A percentile compares a stretch with the other conserved stretches of the same genome.
Conservation (phyloP, 2,797 vertebrate genomes). For the Cuniculus paca region DNA sequence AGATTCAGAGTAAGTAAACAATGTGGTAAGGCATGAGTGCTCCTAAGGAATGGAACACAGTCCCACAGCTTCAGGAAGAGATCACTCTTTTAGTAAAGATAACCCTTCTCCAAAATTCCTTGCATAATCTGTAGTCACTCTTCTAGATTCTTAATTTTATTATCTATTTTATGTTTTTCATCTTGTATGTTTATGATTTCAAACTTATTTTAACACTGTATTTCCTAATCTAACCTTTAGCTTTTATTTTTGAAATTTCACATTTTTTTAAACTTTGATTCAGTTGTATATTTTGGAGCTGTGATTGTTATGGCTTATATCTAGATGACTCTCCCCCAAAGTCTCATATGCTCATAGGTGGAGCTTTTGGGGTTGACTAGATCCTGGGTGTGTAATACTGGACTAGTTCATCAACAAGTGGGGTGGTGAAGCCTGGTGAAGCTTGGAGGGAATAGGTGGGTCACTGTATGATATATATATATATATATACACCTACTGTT, state of each 20-base stretch:
- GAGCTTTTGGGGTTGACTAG: background rate
- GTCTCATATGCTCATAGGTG: background rate
- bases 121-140: background rate
- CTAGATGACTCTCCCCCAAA: background rate
- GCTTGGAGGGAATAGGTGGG: background rate
- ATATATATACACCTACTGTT: too few relatives aligned
- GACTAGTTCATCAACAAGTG: background rate
- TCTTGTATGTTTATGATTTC: background rate
- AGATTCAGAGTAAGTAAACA: background rate
- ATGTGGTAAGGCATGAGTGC: background rate
- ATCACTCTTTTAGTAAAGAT: background rate
- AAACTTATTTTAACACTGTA: background rate
- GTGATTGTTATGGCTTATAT: background rate
- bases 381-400: background rate
- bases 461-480: background rate
- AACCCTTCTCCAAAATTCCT: background rate
- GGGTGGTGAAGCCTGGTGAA: background rate
- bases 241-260: constrained; percentile 28
- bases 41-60: background rate
- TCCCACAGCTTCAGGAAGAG: background rate
- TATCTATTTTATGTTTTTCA: background rate
- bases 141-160: constrained; percentile 8
- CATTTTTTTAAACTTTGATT: background rate
- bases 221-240: background rate
- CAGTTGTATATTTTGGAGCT: constrained; percentile 8